phyloP scores from a whole-genome alignment of 1,140 invertebrate species.

The Trachymyrmex septentrionalis region DNA sequence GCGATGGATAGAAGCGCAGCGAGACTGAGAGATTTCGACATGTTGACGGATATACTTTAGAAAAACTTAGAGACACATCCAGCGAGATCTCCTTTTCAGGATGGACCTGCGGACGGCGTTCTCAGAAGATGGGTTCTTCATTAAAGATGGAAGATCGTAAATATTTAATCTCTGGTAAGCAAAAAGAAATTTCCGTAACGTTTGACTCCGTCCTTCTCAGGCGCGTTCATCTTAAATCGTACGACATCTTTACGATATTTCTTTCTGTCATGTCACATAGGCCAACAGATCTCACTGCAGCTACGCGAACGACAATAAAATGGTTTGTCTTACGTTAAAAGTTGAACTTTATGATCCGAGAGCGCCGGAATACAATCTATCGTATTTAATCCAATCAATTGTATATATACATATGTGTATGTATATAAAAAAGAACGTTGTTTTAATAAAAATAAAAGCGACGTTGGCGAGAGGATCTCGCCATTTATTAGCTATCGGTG shows the following conservation, averaged over 20 bases:
- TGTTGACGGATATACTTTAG: neutral
- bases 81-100: conserved; percentile 9
- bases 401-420: neutral
- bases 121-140: conserved; percentile 63
- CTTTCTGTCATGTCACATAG: conserved; percentile 35
- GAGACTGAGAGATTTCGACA: neutral
- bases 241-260: conserved; percentile 45
- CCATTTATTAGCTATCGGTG: neutral
- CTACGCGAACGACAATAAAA: conserved; percentile 54
- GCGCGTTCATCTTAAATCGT: conserved; percentile 28
- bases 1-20: neutral
- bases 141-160: conserved; percentile 71
- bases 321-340: conserved; percentile 52
- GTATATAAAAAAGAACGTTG: neutral
- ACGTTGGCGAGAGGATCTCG: neutral
- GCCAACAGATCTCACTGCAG: conserved; percentile 23
- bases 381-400: conserved; percentile 38
- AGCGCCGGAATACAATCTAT: conserved; percentile 17
- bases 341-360: conserved; percentile 36
- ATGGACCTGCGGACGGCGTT: conserved; percentile 18
- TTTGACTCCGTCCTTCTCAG: neutral
- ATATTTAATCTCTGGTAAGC: conserved; percentile 68
- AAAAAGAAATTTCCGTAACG: conserved; percentile 33
- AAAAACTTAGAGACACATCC: conserved; percentile 1
- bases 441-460: neutral